Conservation (phyloP, 2,888 invertebrate genomes). For the Tenthredo distinguenda region DNA sequence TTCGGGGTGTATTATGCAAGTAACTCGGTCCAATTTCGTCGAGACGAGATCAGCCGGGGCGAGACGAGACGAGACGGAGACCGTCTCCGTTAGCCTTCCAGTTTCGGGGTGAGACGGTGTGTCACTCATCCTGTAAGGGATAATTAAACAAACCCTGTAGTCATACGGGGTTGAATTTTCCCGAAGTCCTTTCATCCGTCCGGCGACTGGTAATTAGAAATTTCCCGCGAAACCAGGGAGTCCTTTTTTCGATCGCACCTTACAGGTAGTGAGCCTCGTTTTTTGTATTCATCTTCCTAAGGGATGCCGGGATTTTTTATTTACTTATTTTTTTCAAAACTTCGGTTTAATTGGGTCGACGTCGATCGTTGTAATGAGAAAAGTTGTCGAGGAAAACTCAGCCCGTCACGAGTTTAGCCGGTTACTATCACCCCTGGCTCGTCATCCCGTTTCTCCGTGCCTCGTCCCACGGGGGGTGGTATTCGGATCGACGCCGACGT, state of each 20-base stretch:
- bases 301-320: neutral
- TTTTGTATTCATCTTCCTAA: neutral
- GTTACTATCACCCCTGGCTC: constrained; percentile 31
- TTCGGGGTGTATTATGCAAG: constrained; percentile 12
- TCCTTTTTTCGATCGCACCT: neutral
- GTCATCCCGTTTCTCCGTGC: neutral
- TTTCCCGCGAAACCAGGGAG: neutral
- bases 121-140: neutral
- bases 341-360: constrained; percentile 73
- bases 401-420: constrained; percentile 52
- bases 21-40: neutral
- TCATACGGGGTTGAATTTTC: neutral
- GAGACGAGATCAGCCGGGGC: neutral
- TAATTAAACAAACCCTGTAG: neutral
- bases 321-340: constrained; percentile 55
- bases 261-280: neutral
- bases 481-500: neutral
- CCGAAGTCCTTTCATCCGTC: neutral
- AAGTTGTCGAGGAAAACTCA: constrained; percentile 65
- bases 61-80: neutral
- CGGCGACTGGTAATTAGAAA: neutral
- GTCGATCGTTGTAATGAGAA: constrained; percentile 75
- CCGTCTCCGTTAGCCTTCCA: neutral
- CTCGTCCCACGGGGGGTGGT: neutral
- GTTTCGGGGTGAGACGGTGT: neutral